A percentile compares a stretch with the other conserved stretches of the same genome.
Conservation (phyloP, 2,113 vertebrate genomes). For the Phylloscopus trochilus region DNA sequence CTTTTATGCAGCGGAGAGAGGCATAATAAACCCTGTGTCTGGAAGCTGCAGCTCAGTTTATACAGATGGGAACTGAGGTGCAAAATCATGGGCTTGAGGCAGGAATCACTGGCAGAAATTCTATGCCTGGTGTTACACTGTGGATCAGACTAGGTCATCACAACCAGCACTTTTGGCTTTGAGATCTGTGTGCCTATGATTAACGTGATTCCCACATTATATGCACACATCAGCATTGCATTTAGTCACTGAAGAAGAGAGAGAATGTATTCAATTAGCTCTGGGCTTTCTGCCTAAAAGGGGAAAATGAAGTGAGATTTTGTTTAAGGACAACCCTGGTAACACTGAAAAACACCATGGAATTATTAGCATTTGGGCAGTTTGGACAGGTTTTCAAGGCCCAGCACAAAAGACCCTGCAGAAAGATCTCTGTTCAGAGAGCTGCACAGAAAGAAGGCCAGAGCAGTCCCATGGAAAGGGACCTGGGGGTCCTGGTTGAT, state of each 20-base stretch:
- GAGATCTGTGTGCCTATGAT: slow-evolving; percentile 54
- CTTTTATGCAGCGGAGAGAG: slow-evolving; percentile 6
- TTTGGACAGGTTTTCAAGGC: slow-evolving; percentile 6
- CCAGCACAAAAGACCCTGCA: neutral
- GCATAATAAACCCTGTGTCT: slow-evolving; percentile 52
- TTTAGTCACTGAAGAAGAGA: slow-evolving; percentile 58
- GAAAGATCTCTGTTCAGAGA: neutral
- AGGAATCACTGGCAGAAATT: slow-evolving; percentile 54
- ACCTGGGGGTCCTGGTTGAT: neutral
- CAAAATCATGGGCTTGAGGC: slow-evolving; percentile 50
- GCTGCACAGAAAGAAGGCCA: neutral
- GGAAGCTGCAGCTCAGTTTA: slow-evolving; percentile 33
- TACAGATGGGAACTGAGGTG: slow-evolving; percentile 58
- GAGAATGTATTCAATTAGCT: slow-evolving; percentile 59
- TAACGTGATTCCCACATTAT: slow-evolving; percentile 67
- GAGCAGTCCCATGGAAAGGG: neutral
- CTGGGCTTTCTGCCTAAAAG: slow-evolving; percentile 60
- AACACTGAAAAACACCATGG: neutral
- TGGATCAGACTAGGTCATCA: slow-evolving; percentile 52
- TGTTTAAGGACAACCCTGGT: slow-evolving; percentile 34
- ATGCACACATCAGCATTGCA: slow-evolving; percentile 63
- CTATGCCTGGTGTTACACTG: slow-evolving; percentile 31
- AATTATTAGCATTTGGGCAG: slow-evolving; percentile 26
- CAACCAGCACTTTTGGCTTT: slow-evolving; percentile 55
- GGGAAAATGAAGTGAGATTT: slow-evolving; percentile 58